Conservation (phyloP, 35 echinoderm and acorn worm species). For the Apostichopus californicus region DNA sequence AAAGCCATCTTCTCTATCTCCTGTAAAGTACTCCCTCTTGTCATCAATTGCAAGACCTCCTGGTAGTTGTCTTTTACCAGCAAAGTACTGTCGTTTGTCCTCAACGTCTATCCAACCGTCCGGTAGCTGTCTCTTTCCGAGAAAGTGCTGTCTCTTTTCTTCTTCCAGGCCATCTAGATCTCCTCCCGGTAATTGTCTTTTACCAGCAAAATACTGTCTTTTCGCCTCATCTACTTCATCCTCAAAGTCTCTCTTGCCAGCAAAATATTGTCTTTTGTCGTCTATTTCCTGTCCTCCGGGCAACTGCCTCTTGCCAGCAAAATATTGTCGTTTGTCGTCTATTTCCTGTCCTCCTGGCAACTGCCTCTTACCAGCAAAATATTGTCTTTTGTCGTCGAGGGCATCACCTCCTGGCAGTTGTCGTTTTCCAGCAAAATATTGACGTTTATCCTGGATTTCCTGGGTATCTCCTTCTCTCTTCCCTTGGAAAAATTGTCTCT, state of each 20-base stretch:
- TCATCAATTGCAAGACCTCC: not conserved
- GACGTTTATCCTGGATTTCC: not conserved
- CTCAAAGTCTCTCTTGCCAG: conserved; percentile 28
- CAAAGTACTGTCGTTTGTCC: conserved; percentile 34
- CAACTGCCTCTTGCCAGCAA: conserved; percentile 2
- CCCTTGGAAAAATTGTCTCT: not conserved
- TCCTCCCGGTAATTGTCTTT: not conserved
- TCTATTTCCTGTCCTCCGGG: not conserved
- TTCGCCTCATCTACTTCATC: not conserved
- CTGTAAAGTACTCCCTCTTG: conserved; percentile 6
- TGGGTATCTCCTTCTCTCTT: not conserved
- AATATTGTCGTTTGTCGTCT: conserved; percentile 26
- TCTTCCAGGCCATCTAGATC: not conserved
- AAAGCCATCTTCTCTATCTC: conserved; percentile 4
- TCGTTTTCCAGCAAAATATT: conserved; percentile 36
- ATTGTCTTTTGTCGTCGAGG: not conserved
- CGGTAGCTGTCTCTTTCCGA: conserved; percentile 21
- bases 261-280: conserved; percentile 31
- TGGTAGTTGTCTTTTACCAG: conserved; percentile 34
- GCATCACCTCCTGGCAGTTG: not conserved
- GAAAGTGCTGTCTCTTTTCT: conserved; percentile 16
- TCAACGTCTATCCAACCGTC: not conserved
- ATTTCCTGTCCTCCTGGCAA: not conserved
- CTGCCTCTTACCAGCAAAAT: conserved; percentile 7
- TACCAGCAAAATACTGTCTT: not conserved